Base-by-base conservation (phyloP, 35 echinoderm and acorn worm genomes). In the Ptychodera flava region DNA sequence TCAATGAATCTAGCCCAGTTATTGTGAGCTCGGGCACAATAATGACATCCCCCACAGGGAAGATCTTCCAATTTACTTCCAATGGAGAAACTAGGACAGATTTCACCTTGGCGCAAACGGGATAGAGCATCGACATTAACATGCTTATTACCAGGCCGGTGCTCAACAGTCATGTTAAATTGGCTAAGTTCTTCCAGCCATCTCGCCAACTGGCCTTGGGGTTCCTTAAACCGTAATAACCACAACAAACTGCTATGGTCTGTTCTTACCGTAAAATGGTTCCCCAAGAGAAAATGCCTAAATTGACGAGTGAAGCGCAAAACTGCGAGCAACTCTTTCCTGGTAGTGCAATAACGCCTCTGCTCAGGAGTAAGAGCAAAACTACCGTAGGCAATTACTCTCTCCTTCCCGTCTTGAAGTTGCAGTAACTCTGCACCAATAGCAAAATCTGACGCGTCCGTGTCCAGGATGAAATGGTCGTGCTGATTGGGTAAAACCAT, bases 161-260 rank as follows among this genome's bases (percentile, higher is more conserved):
- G 85, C 36, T 88, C 16, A 29, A 91, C 30, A n/a, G 36, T 45
- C 90, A 91, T 91, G 80, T 87, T 84, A 32, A 87, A 91, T 32
- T 91, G 90, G 37, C 90, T 91, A 1, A 91, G 78, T 32, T 91
- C 90, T 33, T 91, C 90, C 0, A 95, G 0, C 93, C 93, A 95
- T 28, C 85, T 28, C 32, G 78, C 90, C 15, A 91, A 85, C 34
- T 88, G 78, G 27, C 85, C 90, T 35, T 87, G 85, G 28, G 85
- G 76, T 16, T 64, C 27, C 38, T 91, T 91, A 79, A 93, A 93
- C 1, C 34, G 33, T 31, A 89, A 33, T 30, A 93, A 79, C 91
- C 91, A 93, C 52, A 33, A 31, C 0, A 95, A 31, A 28, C 81
- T 76, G 29, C 33, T 34, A 36, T 83, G 81, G 36, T 83, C 81